Evolutionary conservation across 2,888 invertebrate species (phyloP).

Genomic region (Limenitis camilla): DNA sequence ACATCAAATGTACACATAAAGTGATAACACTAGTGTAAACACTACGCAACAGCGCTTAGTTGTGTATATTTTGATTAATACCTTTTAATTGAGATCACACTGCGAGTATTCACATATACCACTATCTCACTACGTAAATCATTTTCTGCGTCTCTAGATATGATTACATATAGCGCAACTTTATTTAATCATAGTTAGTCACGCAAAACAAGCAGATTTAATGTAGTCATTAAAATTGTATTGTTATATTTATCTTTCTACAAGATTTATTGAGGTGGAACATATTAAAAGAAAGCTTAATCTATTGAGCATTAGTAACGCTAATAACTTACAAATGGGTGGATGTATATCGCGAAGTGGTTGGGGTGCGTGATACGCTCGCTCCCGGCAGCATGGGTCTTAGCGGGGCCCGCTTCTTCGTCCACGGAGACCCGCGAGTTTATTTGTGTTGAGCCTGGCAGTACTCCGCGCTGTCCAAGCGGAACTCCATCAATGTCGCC

Average conservation of each 20-base stretch:
- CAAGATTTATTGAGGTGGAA: no score
- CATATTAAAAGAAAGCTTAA: no score
- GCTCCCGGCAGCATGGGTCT: constrained; percentile 65
- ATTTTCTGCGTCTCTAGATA: not conserved
- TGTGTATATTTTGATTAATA: constrained; percentile 41
- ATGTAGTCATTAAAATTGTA: no score
- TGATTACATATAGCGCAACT: not conserved
- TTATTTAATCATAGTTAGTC: not conserved
- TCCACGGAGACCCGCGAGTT: constrained; percentile 60
- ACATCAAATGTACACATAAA: constrained; percentile 37
- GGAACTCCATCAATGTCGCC: constrained; percentile 98
- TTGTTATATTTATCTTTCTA: no score
- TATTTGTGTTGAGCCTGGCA: constrained; percentile 99
- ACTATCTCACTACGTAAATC: not conserved
- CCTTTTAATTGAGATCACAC: constrained; percentile 39
- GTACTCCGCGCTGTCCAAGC: constrained; percentile 98
- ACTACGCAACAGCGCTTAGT: constrained; percentile 40
- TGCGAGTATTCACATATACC: not conserved
- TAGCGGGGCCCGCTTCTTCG: constrained; percentile 45
- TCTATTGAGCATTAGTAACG: not conserved
- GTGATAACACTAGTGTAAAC: constrained; percentile 61
- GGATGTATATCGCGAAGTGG: constrained; percentile 50
- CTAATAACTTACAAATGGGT: constrained; percentile 45
- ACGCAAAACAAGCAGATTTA: not conserved
- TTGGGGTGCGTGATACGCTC: constrained; percentile 53